Evolutionary conservation across 2,797 vertebrate genomes (phyloP).

Genomic region (Cephalopachus bancanus): DNA sequence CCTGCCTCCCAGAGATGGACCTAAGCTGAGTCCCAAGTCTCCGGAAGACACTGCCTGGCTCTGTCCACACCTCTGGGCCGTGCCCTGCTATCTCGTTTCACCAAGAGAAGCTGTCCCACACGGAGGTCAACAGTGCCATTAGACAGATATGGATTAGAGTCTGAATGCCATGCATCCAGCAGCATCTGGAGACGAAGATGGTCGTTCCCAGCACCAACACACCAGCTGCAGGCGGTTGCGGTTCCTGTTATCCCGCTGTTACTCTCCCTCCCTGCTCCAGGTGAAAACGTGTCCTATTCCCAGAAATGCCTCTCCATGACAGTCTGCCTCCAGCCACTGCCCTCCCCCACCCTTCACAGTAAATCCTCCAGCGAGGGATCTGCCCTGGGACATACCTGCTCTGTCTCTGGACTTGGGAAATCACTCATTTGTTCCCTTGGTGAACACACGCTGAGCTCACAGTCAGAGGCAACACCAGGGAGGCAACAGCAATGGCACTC

Average conservation of each 20-base stretch:
- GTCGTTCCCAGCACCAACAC: too few species aligned
- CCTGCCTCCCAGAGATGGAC: too few species aligned
- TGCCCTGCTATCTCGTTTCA: too few species aligned
- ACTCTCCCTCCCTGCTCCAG: not conserved
- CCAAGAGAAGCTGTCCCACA: too few species aligned
- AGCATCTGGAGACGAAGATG: not conserved
- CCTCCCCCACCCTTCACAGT: not conserved
- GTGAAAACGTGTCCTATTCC: not conserved
- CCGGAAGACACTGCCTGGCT: not conserved
- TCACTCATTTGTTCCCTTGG: not conserved
- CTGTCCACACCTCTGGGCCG: not conserved
- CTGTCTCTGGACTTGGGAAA: not conserved
- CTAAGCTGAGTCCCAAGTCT: not conserved
- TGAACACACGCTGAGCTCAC: not conserved
- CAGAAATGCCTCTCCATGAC: not conserved
- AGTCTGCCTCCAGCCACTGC: not conserved
- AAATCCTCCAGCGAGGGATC: not conserved
- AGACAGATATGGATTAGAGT: too few species aligned
- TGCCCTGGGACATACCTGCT: not conserved
- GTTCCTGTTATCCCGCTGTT: not conserved
- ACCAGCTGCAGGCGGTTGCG: accelerated
- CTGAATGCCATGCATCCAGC: not conserved
- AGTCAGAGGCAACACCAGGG: not conserved
- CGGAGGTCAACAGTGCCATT: too few species aligned
- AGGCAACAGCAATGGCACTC: too few species aligned